Evolutionary conservation across 2,113 vertebrate genomes (phyloP), one percentile per base, ranked within the genome.

Genomic region (Mungos mungo): DNA sequence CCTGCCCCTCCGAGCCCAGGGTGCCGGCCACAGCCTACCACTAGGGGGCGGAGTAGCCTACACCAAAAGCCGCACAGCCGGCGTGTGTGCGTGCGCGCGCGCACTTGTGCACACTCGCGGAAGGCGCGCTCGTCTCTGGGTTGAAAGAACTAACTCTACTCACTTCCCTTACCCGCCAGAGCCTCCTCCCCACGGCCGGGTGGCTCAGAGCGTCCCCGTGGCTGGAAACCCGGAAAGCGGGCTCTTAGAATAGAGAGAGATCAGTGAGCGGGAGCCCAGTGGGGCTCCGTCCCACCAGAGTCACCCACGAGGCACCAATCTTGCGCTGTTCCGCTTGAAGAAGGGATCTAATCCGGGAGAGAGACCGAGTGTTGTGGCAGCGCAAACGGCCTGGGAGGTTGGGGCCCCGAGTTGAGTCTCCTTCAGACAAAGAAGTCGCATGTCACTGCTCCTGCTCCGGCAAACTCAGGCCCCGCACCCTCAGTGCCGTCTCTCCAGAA

Each of bases 21-120:
- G 33, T 74, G 50, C 69, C 93, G 76, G 57, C 33, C 10, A 6
- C 5, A 50, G 71, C 25, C 19, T 47, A n/a, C 90, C 98, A 23
- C 97, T 93, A 98, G 98, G 95, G 93, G 97, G 97, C 97, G 97
- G 92, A 96, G 83, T 85, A 12, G 90, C 25, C 96, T 90, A 72
- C 76, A 82, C 35, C 88, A 77, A 96, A 93, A 88, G 31, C 45
- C 45, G 63, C 87, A 35, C 52, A 12, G 38, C 71, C 4, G 41
- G 63, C 35, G 27, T 7, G 84, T 18, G 35, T 54, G 81, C 2
- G 38, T 13, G 12, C 13, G 8, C 35, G 82, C 41, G 60, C 25
- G 35, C 83, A 9, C 63, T 13, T 50, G 88, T 16, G 27, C n/a
- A 18, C 38, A 3, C 21, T 1, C 13, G 4, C 12, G 25, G 41